Conservation (phyloP, 2,113 vertebrate genomes). For the Pluvialis apricaria region DNA sequence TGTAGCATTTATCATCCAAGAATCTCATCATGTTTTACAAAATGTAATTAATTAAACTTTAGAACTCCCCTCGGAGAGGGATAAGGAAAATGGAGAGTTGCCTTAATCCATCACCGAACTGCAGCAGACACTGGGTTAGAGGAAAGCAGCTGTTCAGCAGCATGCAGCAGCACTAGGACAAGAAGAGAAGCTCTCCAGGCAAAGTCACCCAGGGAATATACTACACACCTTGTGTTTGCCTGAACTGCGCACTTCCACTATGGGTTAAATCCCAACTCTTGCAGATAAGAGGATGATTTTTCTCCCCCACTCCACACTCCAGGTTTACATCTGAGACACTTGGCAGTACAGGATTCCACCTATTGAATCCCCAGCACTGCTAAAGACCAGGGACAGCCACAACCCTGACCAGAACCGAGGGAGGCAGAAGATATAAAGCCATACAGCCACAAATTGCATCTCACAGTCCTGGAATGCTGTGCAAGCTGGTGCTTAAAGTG, state of each 20-base stretch:
- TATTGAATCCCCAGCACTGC: neutral
- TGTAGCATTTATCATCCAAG: conserved; percentile 48
- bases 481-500: conserved; percentile 59
- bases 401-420: neutral
- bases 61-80: conserved; percentile 40
- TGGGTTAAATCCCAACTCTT: neutral
- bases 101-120: conserved; percentile 50
- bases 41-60: conserved; percentile 65
- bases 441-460: neutral
- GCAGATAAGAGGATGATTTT: neutral
- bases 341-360: neutral
- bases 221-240: neutral
- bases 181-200: neutral
- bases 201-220: conserved; percentile 17
- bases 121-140: conserved; percentile 30
- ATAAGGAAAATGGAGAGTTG: conserved; percentile 47
- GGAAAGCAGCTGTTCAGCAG: conserved; percentile 38
- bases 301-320: accelerated
- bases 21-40: conserved; percentile 52
- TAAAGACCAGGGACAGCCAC: neutral
- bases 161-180: neutral
- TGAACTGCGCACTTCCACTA: neutral
- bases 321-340: neutral
- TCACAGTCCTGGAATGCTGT: conserved; percentile 12
- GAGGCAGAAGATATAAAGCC: neutral